These are phyloP conservation scores for Entomobrya multifasciata DNA, from an alignment of 2,888 invertebrate species.

Conservation along the genomic window DNA sequence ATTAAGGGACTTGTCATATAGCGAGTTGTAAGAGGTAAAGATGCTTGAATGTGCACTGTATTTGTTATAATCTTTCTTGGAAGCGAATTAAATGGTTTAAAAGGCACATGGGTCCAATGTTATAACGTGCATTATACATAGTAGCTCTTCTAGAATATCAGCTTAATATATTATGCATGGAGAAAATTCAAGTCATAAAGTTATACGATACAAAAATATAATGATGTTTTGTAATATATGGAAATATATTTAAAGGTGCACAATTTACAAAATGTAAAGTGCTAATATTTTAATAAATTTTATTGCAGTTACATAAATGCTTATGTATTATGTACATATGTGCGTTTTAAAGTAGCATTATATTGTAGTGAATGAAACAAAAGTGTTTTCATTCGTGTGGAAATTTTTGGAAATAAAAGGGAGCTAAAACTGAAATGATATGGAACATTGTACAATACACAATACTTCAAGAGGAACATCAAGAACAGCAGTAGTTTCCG, in stretches of 20 bases:
- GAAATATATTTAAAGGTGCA: slow-evolving; percentile 30
- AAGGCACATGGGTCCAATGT: too few species aligned
- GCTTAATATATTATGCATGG: not conserved
- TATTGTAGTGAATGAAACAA: not conserved
- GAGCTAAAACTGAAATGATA: not conserved
- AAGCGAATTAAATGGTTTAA: too few species aligned
- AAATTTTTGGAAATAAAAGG: slow-evolving; percentile 21
- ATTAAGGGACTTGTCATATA: too few species aligned
- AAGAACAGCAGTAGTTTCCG: slow-evolving; percentile 16
- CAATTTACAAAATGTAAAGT: slow-evolving; percentile 16
- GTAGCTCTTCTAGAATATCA: not conserved
- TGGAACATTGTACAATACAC: not conserved
- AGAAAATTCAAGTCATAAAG: not conserved
- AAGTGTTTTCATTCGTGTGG: not conserved
- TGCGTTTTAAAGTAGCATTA: not conserved
- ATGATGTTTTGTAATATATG: slow-evolving; percentile 14
- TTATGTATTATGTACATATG: too few species aligned
- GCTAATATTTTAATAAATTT: slow-evolving; percentile 17
- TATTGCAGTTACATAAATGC: not conserved
- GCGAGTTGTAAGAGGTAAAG: too few species aligned
- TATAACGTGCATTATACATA: not conserved
- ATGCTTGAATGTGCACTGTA: too few species aligned
- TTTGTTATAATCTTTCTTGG: too few species aligned
- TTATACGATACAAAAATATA: slow-evolving; percentile 28
- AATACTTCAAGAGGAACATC: not conserved